A percentile compares a stretch with the other conserved stretches of the same genome.
Evolutionary conservation across 2,888 invertebrate genomes (phyloP).

Genomic region (Chymomyza caudatula): DNA sequence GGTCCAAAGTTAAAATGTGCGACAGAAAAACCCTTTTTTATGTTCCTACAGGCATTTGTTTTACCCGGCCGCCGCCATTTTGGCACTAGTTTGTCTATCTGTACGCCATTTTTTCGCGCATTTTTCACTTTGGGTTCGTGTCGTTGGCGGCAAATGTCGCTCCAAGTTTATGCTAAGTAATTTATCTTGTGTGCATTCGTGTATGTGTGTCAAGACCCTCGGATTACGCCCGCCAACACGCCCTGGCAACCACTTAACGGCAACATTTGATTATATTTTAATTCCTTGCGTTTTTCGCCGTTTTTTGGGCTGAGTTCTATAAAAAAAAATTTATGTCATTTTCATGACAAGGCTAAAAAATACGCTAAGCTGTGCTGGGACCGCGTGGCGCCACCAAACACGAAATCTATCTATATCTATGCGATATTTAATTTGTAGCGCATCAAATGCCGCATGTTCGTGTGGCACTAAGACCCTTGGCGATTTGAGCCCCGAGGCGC

Average conservation of each 20-base stretch:
- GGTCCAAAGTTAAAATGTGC: constrained; percentile 33
- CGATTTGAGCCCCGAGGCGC: not conserved
- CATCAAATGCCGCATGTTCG: not conserved
- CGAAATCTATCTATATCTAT: constrained; percentile 5
- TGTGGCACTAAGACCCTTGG: not conserved
- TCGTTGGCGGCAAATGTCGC: constrained; percentile 2
- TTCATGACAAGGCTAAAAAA: constrained; percentile 14
- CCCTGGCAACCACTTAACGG: not conserved
- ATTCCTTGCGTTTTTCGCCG: constrained; percentile 34
- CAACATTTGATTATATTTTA: constrained; percentile 42
- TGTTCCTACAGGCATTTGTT: not conserved
- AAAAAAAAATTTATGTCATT: constrained; percentile 31
- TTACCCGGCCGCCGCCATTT: constrained; percentile 23
- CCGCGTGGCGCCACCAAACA: constrained; percentile 37
- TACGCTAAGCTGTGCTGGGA: not conserved
- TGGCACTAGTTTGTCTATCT: constrained; percentile 22
- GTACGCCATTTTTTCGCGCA: constrained; percentile 31
- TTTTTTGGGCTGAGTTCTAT: constrained; percentile 5
- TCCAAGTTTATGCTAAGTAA: constrained; percentile 64
- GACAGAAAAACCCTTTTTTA: constrained; percentile 51
- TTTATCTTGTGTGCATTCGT: constrained; percentile 52
- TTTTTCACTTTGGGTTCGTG: constrained; percentile 48
- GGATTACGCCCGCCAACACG: not conserved
- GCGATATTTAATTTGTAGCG: not conserved
- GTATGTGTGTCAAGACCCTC: constrained; percentile 8